These are phyloP conservation scores for Zaprionus lineosus DNA, from an alignment of 2,888 invertebrate species.

Conservation along the genomic window DNA sequence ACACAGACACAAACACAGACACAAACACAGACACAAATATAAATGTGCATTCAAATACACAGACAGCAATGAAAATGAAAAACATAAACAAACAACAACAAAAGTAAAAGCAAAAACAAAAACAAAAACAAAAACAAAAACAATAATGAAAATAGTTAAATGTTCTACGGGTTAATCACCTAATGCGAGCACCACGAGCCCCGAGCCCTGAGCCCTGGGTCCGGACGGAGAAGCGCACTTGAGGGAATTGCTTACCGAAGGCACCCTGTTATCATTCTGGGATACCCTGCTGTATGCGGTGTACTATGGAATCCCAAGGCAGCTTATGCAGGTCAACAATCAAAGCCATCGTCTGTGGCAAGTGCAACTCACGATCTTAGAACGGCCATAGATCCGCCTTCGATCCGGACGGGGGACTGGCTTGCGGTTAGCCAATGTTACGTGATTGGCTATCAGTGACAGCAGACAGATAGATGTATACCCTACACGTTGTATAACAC, in stretches of 20 bases:
- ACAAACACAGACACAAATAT: too few relatives aligned
- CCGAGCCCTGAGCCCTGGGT: too few relatives aligned
- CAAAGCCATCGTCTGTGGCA: background rate
- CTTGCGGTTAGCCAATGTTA: too few relatives aligned
- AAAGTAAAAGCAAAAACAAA: slow-evolving; percentile 26
- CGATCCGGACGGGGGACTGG: too few relatives aligned
- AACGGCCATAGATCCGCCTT: too few relatives aligned
- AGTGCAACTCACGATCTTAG: too few relatives aligned
- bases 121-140: slow-evolving; percentile 10
- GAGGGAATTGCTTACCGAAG: background rate
- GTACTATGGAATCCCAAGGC: background rate
- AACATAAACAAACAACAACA: too few relatives aligned
- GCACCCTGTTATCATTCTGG: slow-evolving; percentile 9
- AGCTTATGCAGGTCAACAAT: background rate
- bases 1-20: slow-evolving; percentile 22
- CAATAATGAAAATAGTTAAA: slow-evolving; percentile 32
- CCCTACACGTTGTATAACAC: too few relatives aligned
- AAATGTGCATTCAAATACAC: too few relatives aligned
- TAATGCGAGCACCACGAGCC: slow-evolving; percentile 9
- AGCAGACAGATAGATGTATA: too few relatives aligned
- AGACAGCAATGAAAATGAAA: too few relatives aligned
- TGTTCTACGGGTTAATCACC: slow-evolving; percentile 44
- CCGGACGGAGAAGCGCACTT: background rate
- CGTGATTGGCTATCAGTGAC: too few relatives aligned
- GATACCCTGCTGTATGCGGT: background rate